Conservation (phyloP, 2,797 vertebrate genomes). For the Dendrocincla fuliginosa region DNA sequence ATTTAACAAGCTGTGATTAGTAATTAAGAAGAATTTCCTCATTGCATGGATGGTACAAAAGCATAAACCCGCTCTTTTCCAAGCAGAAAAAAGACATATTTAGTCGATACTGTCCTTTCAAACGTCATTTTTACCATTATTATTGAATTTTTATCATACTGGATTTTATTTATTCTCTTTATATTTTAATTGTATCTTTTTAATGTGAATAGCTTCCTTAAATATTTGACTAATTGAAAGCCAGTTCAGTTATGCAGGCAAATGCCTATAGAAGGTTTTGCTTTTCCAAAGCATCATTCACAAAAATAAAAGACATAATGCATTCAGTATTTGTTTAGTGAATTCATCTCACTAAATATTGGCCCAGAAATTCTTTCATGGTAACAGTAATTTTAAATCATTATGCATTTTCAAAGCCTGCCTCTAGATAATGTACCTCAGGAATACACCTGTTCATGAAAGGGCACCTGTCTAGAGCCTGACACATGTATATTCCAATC, state of each 20-base stretch:
- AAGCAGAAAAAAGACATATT: not conserved
- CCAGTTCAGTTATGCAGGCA: not conserved
- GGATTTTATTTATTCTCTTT: not conserved
- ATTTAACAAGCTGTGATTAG: too few relatives aligned
- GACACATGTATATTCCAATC: not conserved
- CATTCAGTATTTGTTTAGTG: not conserved
- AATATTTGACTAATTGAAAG: not conserved
- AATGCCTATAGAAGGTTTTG: not conserved
- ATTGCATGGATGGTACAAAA: not conserved
- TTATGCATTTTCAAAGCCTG: not conserved
- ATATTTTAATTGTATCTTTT: not conserved
- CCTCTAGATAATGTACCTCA: not conserved
- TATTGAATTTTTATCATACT: not conserved
- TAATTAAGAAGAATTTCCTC: not conserved
- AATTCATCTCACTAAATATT: not conserved
- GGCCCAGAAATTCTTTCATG: not conserved
- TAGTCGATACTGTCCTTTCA: not conserved
- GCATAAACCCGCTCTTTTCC: not conserved
- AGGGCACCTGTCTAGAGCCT: not conserved
- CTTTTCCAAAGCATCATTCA: not conserved
- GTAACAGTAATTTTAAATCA: not conserved
- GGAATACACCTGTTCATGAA: not conserved
- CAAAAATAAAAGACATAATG: not conserved
- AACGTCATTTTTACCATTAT: not conserved
- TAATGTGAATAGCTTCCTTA: not conserved